Evolutionary conservation across 1,140 invertebrate genomes (phyloP), one percentile per base, ranked within the genome.

Genomic region (Nephila pilipes): DNA sequence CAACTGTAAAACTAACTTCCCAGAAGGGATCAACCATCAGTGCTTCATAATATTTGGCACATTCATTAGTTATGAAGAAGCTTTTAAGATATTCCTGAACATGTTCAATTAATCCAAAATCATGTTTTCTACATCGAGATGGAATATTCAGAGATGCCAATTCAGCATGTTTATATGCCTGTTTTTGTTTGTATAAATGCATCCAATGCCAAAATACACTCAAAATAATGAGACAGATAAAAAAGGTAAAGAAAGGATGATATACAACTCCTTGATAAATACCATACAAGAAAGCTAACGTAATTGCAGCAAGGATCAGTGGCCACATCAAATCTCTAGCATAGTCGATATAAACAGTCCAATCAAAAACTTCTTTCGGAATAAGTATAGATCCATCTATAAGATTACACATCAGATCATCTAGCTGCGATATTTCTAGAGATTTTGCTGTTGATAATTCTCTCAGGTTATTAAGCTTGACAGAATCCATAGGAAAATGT

Each of bases 141-240:
- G 80, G 58, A 69, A 85, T 55, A n/a, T 12, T 65, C 63, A 85
- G 32, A 1, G 90, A 92, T 60, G 89, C 12, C 22, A 92, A 38
- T 75, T 85, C 79, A 32, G 90, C 90, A 85, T 85, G 90, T 65
- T 92, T 92, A 8, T 55, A 69, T 20, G 83, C 83, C 29, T 81
- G 8, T 36, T 36, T 85, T 38, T 85, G 79, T 69, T 92, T 25
- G 85, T 85, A 85, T 81, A 92, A 85, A 75, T 69, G 38, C 90
- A 92, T 92, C 90, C 90, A 92, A 75, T 85, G 80, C 90, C 90
- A 92, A 20, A 92, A 57, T 14, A 92, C 20, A 22, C 36, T 38
- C 85, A 85, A 32, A 83, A 25, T 38, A 25, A 63, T 4, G 25
- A 81, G 4, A 63, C 4, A 83, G 22, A 18, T 36, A 16, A 91